Conservation (phyloP, 2,113 vertebrate species). For the Oceanites oceanicus region DNA sequence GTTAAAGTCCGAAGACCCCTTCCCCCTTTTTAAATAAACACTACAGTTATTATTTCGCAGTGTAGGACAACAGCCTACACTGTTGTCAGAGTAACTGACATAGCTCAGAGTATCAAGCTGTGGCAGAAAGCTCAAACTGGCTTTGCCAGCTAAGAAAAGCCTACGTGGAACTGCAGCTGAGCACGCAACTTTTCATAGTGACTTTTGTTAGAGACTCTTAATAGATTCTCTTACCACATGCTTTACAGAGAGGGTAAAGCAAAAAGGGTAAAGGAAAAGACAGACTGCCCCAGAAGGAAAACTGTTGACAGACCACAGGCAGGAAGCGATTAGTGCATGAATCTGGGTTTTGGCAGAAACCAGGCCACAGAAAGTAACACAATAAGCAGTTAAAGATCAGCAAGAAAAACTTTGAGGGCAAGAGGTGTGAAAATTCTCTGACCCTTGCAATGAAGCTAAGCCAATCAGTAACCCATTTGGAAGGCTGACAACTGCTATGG, state of each 20-base stretch:
- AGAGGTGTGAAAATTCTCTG: neutral
- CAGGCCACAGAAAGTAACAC: neutral
- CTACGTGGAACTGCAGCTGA: neutral
- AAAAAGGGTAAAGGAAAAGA: neutral
- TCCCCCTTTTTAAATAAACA: neutral
- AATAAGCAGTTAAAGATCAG: neutral
- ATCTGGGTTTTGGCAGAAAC: neutral
- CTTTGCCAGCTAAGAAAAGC: neutral
- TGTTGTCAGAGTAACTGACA: neutral
- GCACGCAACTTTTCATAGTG: neutral
- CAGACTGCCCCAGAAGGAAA: neutral
- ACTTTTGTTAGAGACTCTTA: neutral
- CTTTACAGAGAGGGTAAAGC: neutral
- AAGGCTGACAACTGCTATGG: neutral
- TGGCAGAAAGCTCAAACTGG: neutral
- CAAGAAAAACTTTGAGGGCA: neutral
- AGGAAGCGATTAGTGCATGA: fast-evolving
- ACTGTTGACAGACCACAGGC: neutral
- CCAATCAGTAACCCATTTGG: neutral
- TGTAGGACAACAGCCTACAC: neutral
- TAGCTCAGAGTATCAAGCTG: neutral
- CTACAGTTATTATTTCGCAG: neutral
- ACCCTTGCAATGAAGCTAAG: neutral
- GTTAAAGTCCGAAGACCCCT: neutral
- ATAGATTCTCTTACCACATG: neutral